Conservation (phyloP, 2,888 invertebrate species). For the Theristus sp. region DNA sequence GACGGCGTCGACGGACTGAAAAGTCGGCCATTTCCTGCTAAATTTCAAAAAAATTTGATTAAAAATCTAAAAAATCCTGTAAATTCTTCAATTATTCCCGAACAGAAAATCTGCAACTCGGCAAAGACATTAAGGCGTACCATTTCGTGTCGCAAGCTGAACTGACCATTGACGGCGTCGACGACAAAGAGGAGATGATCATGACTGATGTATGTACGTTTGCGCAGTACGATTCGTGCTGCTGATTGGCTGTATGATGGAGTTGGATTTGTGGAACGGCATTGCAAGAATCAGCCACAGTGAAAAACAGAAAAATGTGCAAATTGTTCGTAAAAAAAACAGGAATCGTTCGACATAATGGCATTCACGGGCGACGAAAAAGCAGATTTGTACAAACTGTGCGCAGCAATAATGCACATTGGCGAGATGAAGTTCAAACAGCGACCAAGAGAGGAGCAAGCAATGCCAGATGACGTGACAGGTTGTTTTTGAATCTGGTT, state of each 20-base stretch:
- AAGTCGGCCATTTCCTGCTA: too few species aligned
- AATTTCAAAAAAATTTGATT: too few species aligned
- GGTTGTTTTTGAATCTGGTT: slow-evolving; percentile 11
- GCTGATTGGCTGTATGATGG: too few species aligned
- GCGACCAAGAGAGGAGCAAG: slow-evolving; percentile 98
- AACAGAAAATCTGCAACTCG: slow-evolving; percentile 37
- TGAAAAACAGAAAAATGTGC: too few species aligned
- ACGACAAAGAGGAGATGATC: slow-evolving; percentile 77
- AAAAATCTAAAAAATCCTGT: neutral
- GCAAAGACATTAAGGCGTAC: slow-evolving; percentile 78
- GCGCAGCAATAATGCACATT: slow-evolving; percentile 97
- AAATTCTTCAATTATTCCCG: neutral
- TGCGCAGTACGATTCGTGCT: neutral
- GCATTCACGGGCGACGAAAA: slow-evolving; percentile 94
- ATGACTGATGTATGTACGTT: slow-evolving; percentile 25
- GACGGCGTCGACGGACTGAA: slow-evolving; percentile 30
- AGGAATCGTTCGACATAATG: slow-evolving; percentile 97
- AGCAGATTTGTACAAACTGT: slow-evolving; percentile 87
- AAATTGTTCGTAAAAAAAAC: too few species aligned
- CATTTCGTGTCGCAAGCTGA: slow-evolving; percentile 88
- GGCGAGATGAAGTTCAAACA: slow-evolving; percentile 99
- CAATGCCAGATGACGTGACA: slow-evolving; percentile 80
- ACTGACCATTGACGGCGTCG: slow-evolving; percentile 71
- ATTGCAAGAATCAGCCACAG: too few species aligned
- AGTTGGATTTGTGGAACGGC: too few species aligned